Evolutionary conservation across 2,888 invertebrate genomes (phyloP), one percentile per base, ranked within the genome.

Genomic region (Crematogaster levior): DNA sequence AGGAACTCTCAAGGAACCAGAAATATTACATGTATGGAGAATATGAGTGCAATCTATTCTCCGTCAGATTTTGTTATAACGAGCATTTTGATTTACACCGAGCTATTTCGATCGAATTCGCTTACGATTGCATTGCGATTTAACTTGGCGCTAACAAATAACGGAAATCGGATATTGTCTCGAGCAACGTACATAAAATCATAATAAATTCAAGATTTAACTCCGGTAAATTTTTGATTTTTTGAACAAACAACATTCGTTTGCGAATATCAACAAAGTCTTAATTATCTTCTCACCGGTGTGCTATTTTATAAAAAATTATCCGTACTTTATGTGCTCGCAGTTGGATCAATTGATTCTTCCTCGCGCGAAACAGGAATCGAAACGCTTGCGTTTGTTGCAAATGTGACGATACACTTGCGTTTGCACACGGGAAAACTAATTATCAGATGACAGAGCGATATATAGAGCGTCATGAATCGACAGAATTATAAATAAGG

Each of bases 401-500:
- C n/a, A n/a, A n/a, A n/a, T n/a, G 21, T 18, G 30, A 15, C 34
- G 48, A 77, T 53, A 58, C 58, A 40, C 37, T 37, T 5, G 37
- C 61, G 27, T 51, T 53, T 18, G 27, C 51, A 48, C 74, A 27
- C 7, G 58, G 27, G 34, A 53, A 53, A 73, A 48, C 58, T 77
- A 79, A 82, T 79, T 84, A 72, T 34, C 60, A 53, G 24, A 40
- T 60, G 61, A 21, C 15, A 46, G 66, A 83, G 40, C 24, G 72
- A 66, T 73, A 82, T 73, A 30, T 30, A 56, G 61, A 68, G 74
- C 82, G 61, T 58, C 77, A 24, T 84, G 82, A 84, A 84, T 84
- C 83, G 75, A 80, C 83, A 48, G 30, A 51, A 80, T 84, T 84
- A 80, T 83, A 66, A 80, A 83, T 83, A 80, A 81, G 51, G 40